Conservation (phyloP, 1,140 invertebrate species). For the Hermetia illucens region DNA sequence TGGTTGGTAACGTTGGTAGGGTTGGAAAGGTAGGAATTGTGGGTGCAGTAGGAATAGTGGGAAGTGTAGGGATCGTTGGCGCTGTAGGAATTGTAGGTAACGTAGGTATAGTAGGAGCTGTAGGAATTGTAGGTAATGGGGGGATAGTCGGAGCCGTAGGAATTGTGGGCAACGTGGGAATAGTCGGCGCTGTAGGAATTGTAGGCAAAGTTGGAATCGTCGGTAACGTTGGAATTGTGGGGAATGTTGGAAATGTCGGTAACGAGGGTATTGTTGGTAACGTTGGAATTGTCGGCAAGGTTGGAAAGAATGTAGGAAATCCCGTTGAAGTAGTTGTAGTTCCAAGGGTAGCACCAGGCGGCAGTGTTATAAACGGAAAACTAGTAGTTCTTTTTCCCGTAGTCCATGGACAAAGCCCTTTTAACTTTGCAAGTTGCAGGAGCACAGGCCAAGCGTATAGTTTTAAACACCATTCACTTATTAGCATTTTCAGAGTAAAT, state of each 20-base stretch:
- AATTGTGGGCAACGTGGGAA: constrained; percentile 2
- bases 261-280: constrained; percentile 10
- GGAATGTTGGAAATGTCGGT: constrained; percentile 13
- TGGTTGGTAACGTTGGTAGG: not conserved
- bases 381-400: constrained; percentile 11
- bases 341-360: constrained; percentile 7
- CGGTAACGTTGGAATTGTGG: constrained; percentile 15
- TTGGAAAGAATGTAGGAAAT: not conserved
- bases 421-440: constrained; percentile 22
- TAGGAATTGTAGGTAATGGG: not conserved
- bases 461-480: constrained; percentile 24
- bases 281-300: constrained; percentile 10
- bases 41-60: no score
- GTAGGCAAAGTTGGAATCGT: constrained; percentile 6
- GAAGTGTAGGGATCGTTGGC: not conserved
- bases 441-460: constrained; percentile 27
- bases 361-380: constrained; percentile 19
- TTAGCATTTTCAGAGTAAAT: constrained; percentile 13
- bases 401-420: constrained; percentile 18
- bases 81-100: constrained; percentile 5
- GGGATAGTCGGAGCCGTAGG: not conserved
- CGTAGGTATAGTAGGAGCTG: constrained; percentile 5
- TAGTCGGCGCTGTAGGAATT: constrained; percentile 7
- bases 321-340: constrained; percentile 7
- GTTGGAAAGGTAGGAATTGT: not conserved